phyloP scores from a whole-genome alignment of 1,140 invertebrate species.

The Argopecten irradians region DNA sequence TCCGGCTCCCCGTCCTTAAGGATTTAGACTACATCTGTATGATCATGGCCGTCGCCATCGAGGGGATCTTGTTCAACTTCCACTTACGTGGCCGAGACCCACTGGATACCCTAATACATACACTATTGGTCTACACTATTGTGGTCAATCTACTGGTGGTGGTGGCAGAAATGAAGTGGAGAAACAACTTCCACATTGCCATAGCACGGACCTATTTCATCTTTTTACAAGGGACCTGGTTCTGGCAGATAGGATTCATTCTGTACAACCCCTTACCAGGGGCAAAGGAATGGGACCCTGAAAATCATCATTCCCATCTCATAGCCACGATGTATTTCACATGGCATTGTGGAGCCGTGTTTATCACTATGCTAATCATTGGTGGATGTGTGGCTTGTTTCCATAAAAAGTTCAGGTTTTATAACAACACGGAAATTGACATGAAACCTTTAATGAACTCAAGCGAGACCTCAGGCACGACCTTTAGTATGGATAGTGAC shows the following conservation, averaged over 20 bases:
- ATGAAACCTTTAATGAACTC: background rate
- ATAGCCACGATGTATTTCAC: constrained; percentile 75
- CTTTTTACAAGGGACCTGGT: constrained; percentile 78
- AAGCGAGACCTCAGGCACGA: background rate
- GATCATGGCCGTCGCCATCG: constrained; percentile 72
- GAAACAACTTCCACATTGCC: constrained; percentile 67
- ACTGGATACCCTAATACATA: constrained; percentile 78
- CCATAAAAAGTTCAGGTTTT: background rate
- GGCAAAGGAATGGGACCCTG: constrained; percentile 68
- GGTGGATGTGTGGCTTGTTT: constrained; percentile 31
- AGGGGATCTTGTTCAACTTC: constrained; percentile 78
- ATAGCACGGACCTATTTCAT: constrained; percentile 71
- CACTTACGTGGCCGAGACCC: constrained; percentile 77
- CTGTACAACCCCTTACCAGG: constrained; percentile 76
- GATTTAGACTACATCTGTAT: constrained; percentile 55
- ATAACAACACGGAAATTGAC: background rate
- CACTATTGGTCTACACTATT: constrained; percentile 76
- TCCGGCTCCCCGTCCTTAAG: constrained; percentile 65
- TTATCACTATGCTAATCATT: constrained; percentile 50
- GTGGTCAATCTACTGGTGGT: constrained; percentile 65
- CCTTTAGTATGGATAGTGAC: background rate
- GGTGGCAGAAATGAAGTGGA: constrained; percentile 73
- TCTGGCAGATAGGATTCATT: constrained; percentile 78
- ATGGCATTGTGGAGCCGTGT: constrained; percentile 51
- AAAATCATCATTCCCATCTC: constrained; percentile 77